phyloP scores from a whole-genome alignment of 1,140 invertebrate genomes.

The Bilobella aurantiaca region DNA sequence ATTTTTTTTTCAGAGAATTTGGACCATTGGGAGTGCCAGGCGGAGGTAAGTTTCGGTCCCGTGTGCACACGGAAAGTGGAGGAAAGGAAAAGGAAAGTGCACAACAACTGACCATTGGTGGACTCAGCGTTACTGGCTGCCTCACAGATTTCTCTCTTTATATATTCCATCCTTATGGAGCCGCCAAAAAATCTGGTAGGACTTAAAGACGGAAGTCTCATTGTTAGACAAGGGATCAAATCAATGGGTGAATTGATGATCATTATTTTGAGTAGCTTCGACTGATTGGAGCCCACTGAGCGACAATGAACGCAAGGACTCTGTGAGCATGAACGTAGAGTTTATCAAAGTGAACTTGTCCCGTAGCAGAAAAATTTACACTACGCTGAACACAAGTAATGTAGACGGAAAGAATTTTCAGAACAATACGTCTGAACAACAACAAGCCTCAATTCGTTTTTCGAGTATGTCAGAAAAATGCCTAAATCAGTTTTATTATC shows the following conservation, averaged over 20 bases:
- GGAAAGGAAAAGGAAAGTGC: constrained; percentile 36
- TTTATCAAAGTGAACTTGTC: constrained; percentile 94
- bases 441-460: constrained; percentile 73
- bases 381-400: constrained; percentile 41
- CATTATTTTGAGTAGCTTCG: constrained; percentile 18
- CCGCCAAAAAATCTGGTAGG: constrained; percentile 63
- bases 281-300: constrained; percentile 73
- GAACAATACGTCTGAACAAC: constrained; percentile 45
- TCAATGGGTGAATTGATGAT: too few species aligned
- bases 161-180: constrained; percentile 95
- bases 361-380: constrained; percentile 66
- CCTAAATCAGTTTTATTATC: constrained; percentile 22
- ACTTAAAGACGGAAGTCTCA: not conserved
- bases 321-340: constrained; percentile 88
- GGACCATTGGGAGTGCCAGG: not conserved
- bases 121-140: constrained; percentile 84
- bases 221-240: too few species aligned
- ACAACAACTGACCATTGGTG: constrained; percentile 59
- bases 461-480: constrained; percentile 66
- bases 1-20: constrained; percentile 19
- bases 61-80: not conserved
- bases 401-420: constrained; percentile 20
- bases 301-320: constrained; percentile 86
- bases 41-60: constrained; percentile 1
- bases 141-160: constrained; percentile 93